Conservation (phyloP, 1,140 invertebrate species). For the Drosophila santomea region DNA sequence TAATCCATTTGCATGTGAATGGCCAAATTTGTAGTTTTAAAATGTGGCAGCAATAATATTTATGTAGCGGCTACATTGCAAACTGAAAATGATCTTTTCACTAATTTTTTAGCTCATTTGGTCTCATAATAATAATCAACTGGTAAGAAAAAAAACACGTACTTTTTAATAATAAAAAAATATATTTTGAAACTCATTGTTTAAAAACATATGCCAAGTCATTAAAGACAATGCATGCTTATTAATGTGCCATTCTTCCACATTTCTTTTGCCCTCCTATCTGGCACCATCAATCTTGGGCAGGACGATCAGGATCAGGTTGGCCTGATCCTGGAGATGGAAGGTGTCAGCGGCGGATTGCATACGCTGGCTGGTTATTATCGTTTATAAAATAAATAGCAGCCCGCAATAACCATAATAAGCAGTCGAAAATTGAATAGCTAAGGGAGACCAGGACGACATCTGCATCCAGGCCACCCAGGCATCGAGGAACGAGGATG, state of each 20-base stretch:
- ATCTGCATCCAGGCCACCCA: constrained; percentile 41
- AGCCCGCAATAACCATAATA: constrained; percentile 29
- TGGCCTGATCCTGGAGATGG: neutral
- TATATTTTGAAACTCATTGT: too few relatives aligned
- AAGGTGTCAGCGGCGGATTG: constrained; percentile 33
- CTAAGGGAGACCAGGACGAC: neutral
- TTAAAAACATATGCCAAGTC: too few relatives aligned
- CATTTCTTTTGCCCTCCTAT: neutral
- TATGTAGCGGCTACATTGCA: too few relatives aligned
- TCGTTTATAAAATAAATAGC: constrained; percentile 41
- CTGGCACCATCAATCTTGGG: neutral
- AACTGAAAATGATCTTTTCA: too few relatives aligned
- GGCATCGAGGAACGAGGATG: neutral
- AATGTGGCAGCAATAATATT: neutral
- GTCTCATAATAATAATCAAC: too few relatives aligned
- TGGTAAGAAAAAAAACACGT: too few relatives aligned
- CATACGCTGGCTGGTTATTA: constrained; percentile 13
- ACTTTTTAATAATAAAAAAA: too few relatives aligned
- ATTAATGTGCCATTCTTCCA: too few relatives aligned
- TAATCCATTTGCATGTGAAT: neutral
- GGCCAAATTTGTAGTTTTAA: neutral
- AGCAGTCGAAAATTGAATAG: constrained; percentile 42
- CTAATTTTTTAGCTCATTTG: too few relatives aligned
- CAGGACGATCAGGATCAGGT: neutral
- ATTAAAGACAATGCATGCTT: too few relatives aligned